Percentiles rank a stretch among this genome's conserved stretches.
Conservation (phyloP, 2,113 vertebrate genomes). For the Oncorhynchus tshawytscha region DNA sequence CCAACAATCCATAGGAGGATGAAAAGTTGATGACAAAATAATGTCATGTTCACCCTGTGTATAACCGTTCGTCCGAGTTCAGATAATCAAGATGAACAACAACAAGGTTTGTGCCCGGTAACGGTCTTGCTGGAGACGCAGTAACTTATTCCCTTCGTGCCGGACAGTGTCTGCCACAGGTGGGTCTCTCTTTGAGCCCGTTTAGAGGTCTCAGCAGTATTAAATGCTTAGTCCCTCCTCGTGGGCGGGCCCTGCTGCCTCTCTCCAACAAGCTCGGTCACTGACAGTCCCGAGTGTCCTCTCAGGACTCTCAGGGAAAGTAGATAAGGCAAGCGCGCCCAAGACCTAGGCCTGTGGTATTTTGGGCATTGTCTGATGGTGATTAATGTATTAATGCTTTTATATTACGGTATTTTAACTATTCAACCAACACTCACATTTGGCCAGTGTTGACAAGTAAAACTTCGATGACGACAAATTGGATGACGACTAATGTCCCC, state of each 20-base stretch:
- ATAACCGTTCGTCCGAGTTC: not conserved
- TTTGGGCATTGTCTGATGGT: not conserved
- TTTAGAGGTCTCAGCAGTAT: constrained; percentile 23
- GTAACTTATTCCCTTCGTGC: not conserved
- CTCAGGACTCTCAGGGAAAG: not conserved
- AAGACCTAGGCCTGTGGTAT: not conserved
- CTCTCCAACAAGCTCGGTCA: not conserved
- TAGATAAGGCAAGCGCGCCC: not conserved
- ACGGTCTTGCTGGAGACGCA: not conserved
- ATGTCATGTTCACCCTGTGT: not conserved
- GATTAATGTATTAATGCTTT: not conserved
- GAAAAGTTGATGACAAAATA: not conserved
- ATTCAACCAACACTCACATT: too few relatives aligned
- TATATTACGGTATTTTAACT: not conserved
- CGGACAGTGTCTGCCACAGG: constrained; percentile 48
- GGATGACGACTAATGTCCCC: too few relatives aligned
- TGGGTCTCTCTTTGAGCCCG: constrained; percentile 26
- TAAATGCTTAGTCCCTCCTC: constrained; percentile 41
- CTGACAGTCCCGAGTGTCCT: not conserved
- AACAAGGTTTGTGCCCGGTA: not conserved
- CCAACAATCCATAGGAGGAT: not conserved
- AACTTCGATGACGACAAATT: too few relatives aligned
- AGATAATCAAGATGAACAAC: constrained; percentile 27
- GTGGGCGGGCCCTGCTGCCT: constrained; percentile 29
- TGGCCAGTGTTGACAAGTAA: too few relatives aligned